Conservation (phyloP, 2,888 invertebrate genomes). For the Eurois occulta region DNA sequence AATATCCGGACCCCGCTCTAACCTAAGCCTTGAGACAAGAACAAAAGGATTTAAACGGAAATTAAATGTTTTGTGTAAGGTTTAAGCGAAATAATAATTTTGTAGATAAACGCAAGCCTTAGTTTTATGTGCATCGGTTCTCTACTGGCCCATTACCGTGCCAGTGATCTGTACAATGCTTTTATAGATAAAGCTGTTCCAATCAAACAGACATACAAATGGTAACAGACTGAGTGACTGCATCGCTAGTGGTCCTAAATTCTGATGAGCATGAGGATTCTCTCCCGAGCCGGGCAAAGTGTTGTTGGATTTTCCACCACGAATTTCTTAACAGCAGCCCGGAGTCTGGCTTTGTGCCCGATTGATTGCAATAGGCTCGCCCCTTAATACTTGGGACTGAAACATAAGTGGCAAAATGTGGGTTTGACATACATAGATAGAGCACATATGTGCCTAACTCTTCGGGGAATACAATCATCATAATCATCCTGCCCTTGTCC, state of each 20-base stretch:
- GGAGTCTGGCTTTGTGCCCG: not conserved
- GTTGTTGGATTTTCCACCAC: not conserved
- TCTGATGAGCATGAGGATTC: not conserved
- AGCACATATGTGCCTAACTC: too few species aligned
- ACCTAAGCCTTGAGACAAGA: not conserved
- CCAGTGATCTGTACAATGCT: conserved; percentile 11
- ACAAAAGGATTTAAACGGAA: conserved; percentile 45
- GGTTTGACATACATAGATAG: too few species aligned
- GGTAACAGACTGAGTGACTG: not conserved
- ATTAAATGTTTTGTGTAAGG: conserved; percentile 57
- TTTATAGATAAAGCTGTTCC: not conserved
- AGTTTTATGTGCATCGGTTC: conserved; percentile 19
- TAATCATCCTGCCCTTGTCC: too few species aligned
- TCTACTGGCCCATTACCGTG: conserved; percentile 2
- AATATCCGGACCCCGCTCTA: not conserved
- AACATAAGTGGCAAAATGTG: not conserved
- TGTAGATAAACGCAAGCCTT: conserved; percentile 43
- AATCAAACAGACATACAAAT: not conserved
- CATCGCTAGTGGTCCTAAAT: not conserved
- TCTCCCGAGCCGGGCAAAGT: not conserved
- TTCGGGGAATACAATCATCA: too few species aligned
- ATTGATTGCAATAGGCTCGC: not conserved
- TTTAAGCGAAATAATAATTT: conserved; percentile 50
- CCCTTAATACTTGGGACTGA: not conserved
- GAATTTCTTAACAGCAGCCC: not conserved